phyloP scores from a whole-genome alignment of 2,888 invertebrate species.

The Crepidodera aurea region DNA sequence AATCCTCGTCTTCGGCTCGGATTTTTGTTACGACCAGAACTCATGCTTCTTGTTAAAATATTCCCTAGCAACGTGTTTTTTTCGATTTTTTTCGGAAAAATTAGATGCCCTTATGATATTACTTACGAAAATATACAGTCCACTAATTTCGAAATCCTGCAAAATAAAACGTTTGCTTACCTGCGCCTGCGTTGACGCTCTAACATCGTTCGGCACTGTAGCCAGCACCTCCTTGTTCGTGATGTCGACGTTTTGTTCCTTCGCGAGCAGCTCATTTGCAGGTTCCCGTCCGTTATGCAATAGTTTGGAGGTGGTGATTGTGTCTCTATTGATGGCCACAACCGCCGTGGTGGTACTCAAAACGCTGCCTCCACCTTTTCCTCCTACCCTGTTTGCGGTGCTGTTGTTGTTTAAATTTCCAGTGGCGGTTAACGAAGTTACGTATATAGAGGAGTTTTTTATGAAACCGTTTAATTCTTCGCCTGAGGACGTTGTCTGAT shows the following conservation, averaged over 20 bases:
- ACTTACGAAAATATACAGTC: too few species aligned
- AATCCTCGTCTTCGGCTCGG: too few species aligned
- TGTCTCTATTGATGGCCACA: constrained; percentile 59
- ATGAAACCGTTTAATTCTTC: constrained; percentile 83
- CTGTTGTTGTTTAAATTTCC: constrained; percentile 65
- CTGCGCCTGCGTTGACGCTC: constrained; percentile 37
- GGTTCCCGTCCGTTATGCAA: constrained; percentile 34
- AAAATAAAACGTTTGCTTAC: too few species aligned
- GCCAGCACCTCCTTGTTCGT: constrained; percentile 24
- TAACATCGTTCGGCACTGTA: constrained; percentile 54
- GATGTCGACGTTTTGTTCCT: constrained; percentile 46
- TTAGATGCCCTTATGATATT: too few species aligned
- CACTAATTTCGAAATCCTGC: too few species aligned
- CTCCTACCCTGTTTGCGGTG: constrained; percentile 56
- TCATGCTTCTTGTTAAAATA: too few species aligned
- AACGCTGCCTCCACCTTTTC: constrained; percentile 52
- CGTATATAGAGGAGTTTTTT: constrained; percentile 83
- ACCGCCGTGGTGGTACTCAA: constrained; percentile 57
- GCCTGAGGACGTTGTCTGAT: constrained; percentile 65
- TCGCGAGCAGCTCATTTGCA: constrained; percentile 45
- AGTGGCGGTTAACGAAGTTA: constrained; percentile 74
- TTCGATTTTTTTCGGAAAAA: too few species aligned
- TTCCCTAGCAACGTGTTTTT: too few species aligned
- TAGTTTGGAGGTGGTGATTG: constrained; percentile 49
- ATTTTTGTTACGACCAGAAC: too few species aligned